Evolutionary conservation across 2,888 invertebrate species (phyloP), one percentile per base, ranked within the genome.

Genomic region (Ectemnius cavifrons): DNA sequence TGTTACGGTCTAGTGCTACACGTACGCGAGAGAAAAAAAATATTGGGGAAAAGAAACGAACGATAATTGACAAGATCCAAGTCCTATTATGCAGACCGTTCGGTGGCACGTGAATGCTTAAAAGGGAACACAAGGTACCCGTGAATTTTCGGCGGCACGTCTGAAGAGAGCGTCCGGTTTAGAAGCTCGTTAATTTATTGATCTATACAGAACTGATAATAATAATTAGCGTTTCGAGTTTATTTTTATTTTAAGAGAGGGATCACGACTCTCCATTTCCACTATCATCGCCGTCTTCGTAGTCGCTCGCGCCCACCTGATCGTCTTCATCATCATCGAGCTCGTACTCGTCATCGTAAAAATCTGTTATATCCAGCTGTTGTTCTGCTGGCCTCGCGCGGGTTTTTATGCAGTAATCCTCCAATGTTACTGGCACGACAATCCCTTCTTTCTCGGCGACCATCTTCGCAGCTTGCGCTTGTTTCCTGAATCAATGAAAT

Each of bases 361-460:
- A 98, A 91, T 98, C 99, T 82, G 97, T 97, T 94, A 97, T 96
- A 91, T 98, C 98, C 84, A 96, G 92, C 91, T 94, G 93, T 81
- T 96, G 96, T 87, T 97, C 96, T 84, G 95, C 94, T 13, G 97
- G 95, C 92, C 97, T 97, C 83, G 97, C 96, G 91, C 96, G 95
- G 60, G 97, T 96, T 91, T 97, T 97, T 89, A 99, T 97, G 92
- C 99, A 99, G 92, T 99, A 99, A 91, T 99, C 99, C 93, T 99
- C 99, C 89, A 99, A 92, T 2, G 99, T 99, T 85, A 97, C 94
- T 13, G 99, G 99, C 85, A 99, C 99, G 67, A 96, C 96, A 79
- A 99, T 98, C 81, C 98, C 98, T 92, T 99, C 99, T 81, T 96
- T 96, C 90, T 98, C 98, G 0, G 99, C 99, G 82, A 99, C 99